phyloP scores from a whole-genome alignment of 2,797 vertebrate species.

The Synaphobranchus kaupii region DNA sequence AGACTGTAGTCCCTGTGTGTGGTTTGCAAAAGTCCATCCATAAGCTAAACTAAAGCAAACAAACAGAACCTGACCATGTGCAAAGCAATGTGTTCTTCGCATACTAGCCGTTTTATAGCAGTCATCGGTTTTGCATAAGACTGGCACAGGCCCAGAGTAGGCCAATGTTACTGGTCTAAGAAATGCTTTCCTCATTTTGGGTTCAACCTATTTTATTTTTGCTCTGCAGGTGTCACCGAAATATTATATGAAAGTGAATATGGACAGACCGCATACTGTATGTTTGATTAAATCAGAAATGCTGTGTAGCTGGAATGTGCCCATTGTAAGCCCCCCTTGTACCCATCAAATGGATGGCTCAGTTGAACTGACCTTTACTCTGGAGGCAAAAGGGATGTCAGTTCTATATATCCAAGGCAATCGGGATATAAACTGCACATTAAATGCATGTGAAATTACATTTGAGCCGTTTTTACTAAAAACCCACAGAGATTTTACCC shows the following conservation, averaged over 20 bases:
- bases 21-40: too few relatives aligned
- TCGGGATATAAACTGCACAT: background rate
- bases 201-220: background rate
- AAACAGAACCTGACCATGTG: too few relatives aligned
- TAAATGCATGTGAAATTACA: background rate
- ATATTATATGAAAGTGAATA: background rate
- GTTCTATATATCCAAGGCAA: background rate
- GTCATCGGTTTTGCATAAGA: background rate
- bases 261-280: background rate
- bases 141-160: conserved; percentile 27
- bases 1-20: too few relatives aligned
- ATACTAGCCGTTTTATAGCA: background rate
- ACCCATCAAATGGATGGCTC: background rate
- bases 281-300: conserved; percentile 4
- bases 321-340: background rate
- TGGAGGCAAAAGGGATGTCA: background rate
- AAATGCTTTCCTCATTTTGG: background rate
- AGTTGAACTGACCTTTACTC: background rate
- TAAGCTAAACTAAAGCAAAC: too few relatives aligned
- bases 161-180: conserved; percentile 32
- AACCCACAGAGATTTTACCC: background rate
- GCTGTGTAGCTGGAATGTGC: background rate
- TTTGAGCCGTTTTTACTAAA: background rate
- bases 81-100: background rate
- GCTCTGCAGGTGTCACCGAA: background rate